A percentile compares a stretch with the other conserved stretches of the same genome.
Evolutionary conservation across 1,140 invertebrate genomes (phyloP).

Genomic region (Chironomus tepperi): DNA sequence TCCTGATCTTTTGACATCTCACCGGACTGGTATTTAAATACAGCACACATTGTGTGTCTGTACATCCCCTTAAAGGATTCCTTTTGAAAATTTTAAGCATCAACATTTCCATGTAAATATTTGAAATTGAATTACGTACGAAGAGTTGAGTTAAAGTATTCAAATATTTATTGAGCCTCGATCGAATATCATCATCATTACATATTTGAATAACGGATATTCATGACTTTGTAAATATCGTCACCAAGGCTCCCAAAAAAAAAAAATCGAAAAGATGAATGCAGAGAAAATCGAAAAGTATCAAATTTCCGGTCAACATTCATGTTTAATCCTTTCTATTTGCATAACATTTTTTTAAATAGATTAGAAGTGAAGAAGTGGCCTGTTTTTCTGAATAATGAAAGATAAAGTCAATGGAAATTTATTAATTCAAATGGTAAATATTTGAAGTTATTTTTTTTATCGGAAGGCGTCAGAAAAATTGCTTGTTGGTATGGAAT

Average conservation of each 20-base stretch:
- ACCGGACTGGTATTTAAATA: background rate
- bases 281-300: background rate
- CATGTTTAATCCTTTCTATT: conserved; percentile 6
- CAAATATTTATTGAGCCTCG: conserved; percentile 6
- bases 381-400: too few relatives aligned
- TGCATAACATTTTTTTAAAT: background rate
- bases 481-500: too few relatives aligned
- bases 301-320: conserved; percentile 3
- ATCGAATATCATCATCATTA: background rate
- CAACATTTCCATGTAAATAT: conserved; percentile 4
- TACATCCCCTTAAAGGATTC: background rate
- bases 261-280: background rate
- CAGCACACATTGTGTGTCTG: too few relatives aligned
- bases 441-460: too few relatives aligned
- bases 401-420: too few relatives aligned
- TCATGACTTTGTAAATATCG: background rate
- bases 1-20: conserved; percentile 23
- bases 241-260: background rate
- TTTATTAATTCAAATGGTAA: too few relatives aligned
- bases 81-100: background rate
- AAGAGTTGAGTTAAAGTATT: conserved; percentile 1
- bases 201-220: background rate
- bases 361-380: too few relatives aligned
- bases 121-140: conserved; percentile 1
- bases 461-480: too few relatives aligned